Conservation (phyloP, 2,113 vertebrate genomes). For the Anoplopoma fimbria region DNA sequence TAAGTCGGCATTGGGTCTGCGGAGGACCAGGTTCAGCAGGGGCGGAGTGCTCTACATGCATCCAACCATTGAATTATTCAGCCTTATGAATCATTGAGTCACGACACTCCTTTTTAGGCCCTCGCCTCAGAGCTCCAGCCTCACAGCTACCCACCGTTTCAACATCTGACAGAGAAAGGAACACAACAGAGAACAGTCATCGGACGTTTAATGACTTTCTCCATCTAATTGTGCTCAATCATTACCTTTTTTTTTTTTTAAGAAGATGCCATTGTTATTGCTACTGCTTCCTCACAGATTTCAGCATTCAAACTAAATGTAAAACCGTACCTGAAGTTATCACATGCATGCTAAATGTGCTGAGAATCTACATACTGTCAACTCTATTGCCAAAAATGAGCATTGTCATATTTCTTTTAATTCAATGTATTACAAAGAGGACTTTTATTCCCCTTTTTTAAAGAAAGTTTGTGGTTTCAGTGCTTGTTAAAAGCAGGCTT, state of each 20-base stretch:
- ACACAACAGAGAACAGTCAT: constrained; percentile 28
- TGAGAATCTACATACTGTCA: neutral
- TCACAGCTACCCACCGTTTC: constrained; percentile 53
- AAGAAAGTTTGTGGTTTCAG: neutral
- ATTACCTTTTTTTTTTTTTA: constrained; percentile 13
- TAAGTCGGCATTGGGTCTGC: constrained; percentile 49
- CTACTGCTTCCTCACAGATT: neutral
- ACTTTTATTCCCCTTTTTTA: neutral
- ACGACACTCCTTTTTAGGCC: constrained; percentile 77
- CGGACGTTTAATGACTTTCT: constrained; percentile 19
- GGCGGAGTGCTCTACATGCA: constrained; percentile 78
- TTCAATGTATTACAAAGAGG: neutral
- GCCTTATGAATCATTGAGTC: constrained; percentile 85
- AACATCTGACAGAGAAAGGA: constrained; percentile 59
- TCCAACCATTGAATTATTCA: constrained; percentile 83
- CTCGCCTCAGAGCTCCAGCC: constrained; percentile 62
- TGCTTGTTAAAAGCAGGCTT: neutral
- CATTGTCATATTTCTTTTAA: neutral
- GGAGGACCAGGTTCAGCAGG: constrained; percentile 75
- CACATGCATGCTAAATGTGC: neutral
- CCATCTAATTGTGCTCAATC: constrained; percentile 16
- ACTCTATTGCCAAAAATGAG: neutral
- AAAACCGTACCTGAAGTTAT: constrained; percentile 9
- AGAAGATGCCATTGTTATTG: neutral
- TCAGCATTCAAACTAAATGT: neutral